Evolutionary conservation across 2,888 invertebrate genomes (phyloP).

Genomic region (Mayetiola destructor): DNA sequence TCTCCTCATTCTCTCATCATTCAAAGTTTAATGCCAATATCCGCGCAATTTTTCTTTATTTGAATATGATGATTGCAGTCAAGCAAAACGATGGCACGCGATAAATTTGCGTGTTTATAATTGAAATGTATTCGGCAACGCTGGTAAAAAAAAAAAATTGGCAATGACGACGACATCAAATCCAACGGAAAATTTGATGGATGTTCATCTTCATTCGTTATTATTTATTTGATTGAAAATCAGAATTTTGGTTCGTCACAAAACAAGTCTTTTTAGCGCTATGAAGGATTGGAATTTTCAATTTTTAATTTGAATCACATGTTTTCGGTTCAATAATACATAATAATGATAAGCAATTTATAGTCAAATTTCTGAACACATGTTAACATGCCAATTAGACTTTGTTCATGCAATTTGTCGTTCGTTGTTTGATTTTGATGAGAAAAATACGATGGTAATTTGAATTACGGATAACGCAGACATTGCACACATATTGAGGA

Average conservation of each 20-base stretch:
- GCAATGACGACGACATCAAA: no score
- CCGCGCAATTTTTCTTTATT: no score
- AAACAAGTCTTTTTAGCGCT: no score
- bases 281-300: no score
- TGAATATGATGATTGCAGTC: not conserved
- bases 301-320: no score
- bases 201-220: not conserved
- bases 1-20: no score
- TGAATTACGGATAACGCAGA: conserved; percentile 1
- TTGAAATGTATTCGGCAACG: conserved; percentile 7
- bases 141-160: not conserved
- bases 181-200: conserved; percentile 1
- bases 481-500: conserved; percentile 2
- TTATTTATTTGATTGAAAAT: not conserved
- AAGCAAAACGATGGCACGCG: not conserved
- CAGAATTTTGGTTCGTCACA: no score
- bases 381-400: not conserved
- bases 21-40: no score
- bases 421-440: no score
- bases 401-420: not conserved
- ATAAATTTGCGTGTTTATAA: not conserved
- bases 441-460: conserved; percentile 1
- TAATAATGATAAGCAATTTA: no score
- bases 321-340: no score
- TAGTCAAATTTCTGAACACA: conserved; percentile 1